phyloP scores from a whole-genome alignment of 2,888 invertebrate species.

The Doris montereyensis region DNA sequence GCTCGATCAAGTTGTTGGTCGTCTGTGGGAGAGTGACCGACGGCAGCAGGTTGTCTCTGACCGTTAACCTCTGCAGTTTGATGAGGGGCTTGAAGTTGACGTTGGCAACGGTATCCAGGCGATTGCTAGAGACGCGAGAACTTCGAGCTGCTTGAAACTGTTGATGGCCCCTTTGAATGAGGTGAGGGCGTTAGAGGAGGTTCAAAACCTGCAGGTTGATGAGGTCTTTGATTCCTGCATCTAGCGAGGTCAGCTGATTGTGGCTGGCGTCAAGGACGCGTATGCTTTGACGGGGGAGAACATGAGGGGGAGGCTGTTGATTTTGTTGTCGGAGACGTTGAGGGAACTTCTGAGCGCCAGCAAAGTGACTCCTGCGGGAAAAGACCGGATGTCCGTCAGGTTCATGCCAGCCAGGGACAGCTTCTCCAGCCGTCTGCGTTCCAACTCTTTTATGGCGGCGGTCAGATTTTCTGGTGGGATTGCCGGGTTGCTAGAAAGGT shows the following conservation, averaged over 20 bases:
- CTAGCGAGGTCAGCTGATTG: conserved; percentile 45
- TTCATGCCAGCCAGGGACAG: conserved; percentile 21
- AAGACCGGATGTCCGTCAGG: neutral
- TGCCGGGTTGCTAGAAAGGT: conserved; percentile 51
- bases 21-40: conserved; percentile 42
- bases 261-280: conserved; percentile 49
- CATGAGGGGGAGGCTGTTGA: conserved; percentile 43
- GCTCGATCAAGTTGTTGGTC: conserved; percentile 43
- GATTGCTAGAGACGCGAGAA: conserved; percentile 48
- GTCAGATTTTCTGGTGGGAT: conserved; percentile 45
- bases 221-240: conserved; percentile 36
- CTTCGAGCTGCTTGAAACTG: neutral
- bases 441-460: conserved; percentile 46
- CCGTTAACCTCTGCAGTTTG: conserved; percentile 48
- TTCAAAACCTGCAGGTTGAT: conserved; percentile 49
- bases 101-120: conserved; percentile 37
- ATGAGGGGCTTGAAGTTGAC: conserved; percentile 47
- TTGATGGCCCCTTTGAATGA: conserved; percentile 32
- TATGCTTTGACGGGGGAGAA: conserved; percentile 51
- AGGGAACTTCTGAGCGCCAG: conserved; percentile 29
- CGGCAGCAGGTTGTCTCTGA: conserved; percentile 50
- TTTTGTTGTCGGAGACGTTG: conserved; percentile 45
- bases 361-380: conserved; percentile 5
- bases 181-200: conserved; percentile 38
- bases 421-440: conserved; percentile 28